These are phyloP conservation scores for Eira barbara DNA, from an alignment of 2,113 vertebrate species.

Conservation along the genomic window DNA sequence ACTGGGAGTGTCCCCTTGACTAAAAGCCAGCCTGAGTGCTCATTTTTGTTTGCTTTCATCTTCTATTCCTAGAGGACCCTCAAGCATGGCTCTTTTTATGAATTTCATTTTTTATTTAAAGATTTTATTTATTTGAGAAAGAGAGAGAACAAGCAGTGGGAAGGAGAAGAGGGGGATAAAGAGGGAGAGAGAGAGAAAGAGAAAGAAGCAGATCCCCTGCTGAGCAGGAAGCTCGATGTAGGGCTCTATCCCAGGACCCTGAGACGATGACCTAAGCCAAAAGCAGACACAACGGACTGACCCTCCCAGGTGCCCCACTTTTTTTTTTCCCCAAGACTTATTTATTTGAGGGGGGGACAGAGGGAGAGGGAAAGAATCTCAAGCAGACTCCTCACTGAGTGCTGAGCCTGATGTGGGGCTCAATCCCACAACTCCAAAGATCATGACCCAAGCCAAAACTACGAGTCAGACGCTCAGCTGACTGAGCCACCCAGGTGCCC, in stretches of 20 bases:
- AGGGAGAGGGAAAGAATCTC: background rate
- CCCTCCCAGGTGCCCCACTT: too few species aligned
- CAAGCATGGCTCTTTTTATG: background rate
- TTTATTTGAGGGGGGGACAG: background rate
- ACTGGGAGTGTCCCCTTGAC: background rate
- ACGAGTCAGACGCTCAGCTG: background rate
- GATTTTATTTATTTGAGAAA: background rate
- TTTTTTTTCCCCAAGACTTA: too few species aligned
- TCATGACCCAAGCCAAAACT: background rate
- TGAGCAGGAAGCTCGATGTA: background rate
- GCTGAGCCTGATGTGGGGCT: background rate
- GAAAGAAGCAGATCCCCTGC: background rate
- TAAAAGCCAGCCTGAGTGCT: background rate
- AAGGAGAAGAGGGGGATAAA: background rate
- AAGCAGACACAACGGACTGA: too few species aligned
- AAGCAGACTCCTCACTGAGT: background rate
- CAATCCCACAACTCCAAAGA: background rate
- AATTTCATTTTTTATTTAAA: background rate
- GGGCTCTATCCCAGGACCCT: background rate
- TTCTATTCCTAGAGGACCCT: background rate
- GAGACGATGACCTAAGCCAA: background rate
- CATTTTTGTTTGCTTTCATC: background rate
- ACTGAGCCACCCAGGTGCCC: background rate
- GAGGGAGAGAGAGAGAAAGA: background rate
- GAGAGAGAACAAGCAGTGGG: background rate